Conservation (phyloP, 2,888 invertebrate species). For the Drosophila tripunctata region DNA sequence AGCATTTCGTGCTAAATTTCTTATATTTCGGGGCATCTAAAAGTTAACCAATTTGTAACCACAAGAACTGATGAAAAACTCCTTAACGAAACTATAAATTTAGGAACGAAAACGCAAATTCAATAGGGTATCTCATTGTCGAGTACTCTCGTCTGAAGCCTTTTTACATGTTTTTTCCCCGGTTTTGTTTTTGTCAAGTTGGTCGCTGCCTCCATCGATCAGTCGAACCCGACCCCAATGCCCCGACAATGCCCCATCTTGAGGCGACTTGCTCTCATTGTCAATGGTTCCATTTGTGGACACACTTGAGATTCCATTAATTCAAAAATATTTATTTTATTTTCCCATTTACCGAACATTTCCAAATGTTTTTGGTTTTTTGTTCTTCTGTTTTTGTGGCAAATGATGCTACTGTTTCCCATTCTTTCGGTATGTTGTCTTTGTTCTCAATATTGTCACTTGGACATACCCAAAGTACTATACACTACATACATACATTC, state of each 20-base stretch:
- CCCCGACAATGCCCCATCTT: slow-evolving; percentile 5
- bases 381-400: slow-evolving; percentile 50
- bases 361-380: slow-evolving; percentile 4
- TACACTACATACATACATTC: too few relatives aligned
- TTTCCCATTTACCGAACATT: slow-evolving; percentile 52
- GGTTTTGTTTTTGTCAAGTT: slow-evolving; percentile 36
- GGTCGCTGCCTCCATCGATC: slow-evolving; percentile 55
- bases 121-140: background rate
- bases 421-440: slow-evolving; percentile 18
- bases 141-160: too few relatives aligned
- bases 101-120: too few relatives aligned
- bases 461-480: slow-evolving; percentile 58
- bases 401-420: slow-evolving; percentile 53
- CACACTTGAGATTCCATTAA: slow-evolving; percentile 80
- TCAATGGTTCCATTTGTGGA: slow-evolving; percentile 76
- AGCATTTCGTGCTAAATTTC: too few relatives aligned
- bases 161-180: background rate
- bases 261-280: slow-evolving; percentile 27
- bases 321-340: slow-evolving; percentile 76
- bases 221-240: slow-evolving; percentile 49
- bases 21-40: too few relatives aligned
- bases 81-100: too few relatives aligned
- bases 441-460: slow-evolving; percentile 56
- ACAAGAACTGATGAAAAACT: too few relatives aligned
- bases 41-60: too few relatives aligned